phyloP scores from a whole-genome alignment of 30 jellyfish, hydroid and myxozoan genomes.

The Hydra vulgaris region DNA sequence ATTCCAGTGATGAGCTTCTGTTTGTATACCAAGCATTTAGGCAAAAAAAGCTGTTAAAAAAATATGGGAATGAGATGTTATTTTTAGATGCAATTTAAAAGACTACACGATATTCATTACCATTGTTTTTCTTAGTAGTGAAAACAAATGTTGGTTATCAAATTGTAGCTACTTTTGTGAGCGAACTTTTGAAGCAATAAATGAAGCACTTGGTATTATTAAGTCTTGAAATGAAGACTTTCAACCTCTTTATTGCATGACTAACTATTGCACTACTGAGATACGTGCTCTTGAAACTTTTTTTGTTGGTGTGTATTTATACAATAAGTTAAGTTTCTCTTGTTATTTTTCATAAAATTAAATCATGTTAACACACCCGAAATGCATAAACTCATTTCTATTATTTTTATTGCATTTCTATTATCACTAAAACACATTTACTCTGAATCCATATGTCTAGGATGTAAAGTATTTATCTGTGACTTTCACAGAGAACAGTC shows the following conservation, averaged over 20 bases:
- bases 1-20: constrained; percentile 16
- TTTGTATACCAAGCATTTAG: constrained; percentile 27
- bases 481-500: constrained; percentile 28
- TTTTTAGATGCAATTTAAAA: constrained; percentile 33
- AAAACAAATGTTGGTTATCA: background rate
- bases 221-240: background rate
- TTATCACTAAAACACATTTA: background rate
- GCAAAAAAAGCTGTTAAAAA: constrained; percentile 30
- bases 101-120: constrained; percentile 37
- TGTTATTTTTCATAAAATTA: constrained; percentile 13
- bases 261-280: background rate
- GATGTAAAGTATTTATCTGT: constrained; percentile 9
- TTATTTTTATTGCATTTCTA: background rate
- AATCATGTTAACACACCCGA: too few relatives aligned
- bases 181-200: background rate
- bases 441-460: background rate
- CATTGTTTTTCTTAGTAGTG: background rate
- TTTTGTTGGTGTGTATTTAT: background rate
- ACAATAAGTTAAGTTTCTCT: constrained; percentile 5
- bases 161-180: background rate
- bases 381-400: too few relatives aligned
- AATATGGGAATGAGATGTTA: constrained; percentile 42
- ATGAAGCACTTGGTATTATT: background rate
- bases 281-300: background rate
- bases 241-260: background rate